Base-by-base conservation (phyloP, 2,797 vertebrate species). In the Periophthalmus magnuspinnatus region DNA sequence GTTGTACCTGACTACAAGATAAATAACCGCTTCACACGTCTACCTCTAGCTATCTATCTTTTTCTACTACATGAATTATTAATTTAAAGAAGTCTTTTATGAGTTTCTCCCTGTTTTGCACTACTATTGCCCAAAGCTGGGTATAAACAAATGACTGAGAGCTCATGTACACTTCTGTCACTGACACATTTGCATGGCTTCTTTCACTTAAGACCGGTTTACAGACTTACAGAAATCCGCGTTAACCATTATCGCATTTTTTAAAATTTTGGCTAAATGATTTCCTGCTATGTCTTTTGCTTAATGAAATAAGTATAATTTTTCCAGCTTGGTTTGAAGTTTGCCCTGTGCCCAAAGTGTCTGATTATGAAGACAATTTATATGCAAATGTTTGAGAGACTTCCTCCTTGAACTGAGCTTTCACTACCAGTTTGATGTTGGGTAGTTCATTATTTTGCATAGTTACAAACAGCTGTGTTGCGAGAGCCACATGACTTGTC, bases 381-480 rank as follows among this genome's bases (percentile, higher is more conserved):
- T 16, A 58, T 32, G 56, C 24, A 17, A 58, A 58, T 58, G 56
- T 14, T 7, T 32, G 14, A 17, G 11, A 17, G 16, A 13, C 28
- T 33, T 32, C 6, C 28, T 58, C 6, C 8, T 60, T 36, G 21
- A 19, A 19, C 6, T 17, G 5, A n/a, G 11, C 58, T 60, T 60
- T n/a, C 32, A 17, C 33, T 59, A 33, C 19, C 16, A 34, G 17
- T 13, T 28, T 24, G 24, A 24, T 56, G 52, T 52, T 21, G 50
- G 33, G 67, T 22, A 5, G 19, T 36, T 69, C 75, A 71, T 76
- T 67, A 50, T 47, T 33, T 14, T 6, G 32, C 65, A 33, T 17
- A 48, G 74, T 79, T 86, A 61, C 75, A 33, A 77, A 74, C 82
- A 79, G 77, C 80, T 81, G 60, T 65, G 62, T 47, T 32, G 60